Percentiles rank a stretch among this genome's conserved stretches.
phyloP scores from a whole-genome alignment of 2,797 vertebrate species.

The Pitangus sulphuratus region DNA sequence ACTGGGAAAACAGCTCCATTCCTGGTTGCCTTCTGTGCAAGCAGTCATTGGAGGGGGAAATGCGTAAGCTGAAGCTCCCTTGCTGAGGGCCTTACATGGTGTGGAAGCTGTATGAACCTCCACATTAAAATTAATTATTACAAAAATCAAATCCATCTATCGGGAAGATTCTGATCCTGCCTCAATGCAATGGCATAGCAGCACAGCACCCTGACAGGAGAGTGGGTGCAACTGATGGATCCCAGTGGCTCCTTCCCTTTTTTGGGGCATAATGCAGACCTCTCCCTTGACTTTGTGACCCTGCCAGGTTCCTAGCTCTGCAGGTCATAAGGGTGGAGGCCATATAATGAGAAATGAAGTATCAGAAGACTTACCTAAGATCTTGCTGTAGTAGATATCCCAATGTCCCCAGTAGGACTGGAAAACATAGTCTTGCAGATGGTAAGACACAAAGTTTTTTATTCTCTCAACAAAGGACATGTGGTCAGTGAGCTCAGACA shows the following conservation, averaged over 20 bases:
- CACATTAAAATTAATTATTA: background rate
- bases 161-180: background rate
- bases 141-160: background rate
- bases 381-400: constrained; percentile 81
- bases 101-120: background rate
- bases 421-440: constrained; percentile 75
- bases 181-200: background rate
- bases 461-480: constrained; percentile 83
- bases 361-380: constrained; percentile 74
- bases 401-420: constrained; percentile 72
- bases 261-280: background rate
- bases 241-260: background rate
- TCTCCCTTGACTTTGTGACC: background rate
- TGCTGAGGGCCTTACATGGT: background rate
- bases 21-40: background rate
- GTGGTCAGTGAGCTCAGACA: constrained; percentile 83
- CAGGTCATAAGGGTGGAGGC: background rate
- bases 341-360: background rate
- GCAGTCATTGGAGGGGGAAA: background rate
- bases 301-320: background rate
- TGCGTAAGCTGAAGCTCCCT: background rate
- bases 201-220: background rate
- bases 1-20: background rate
- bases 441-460: constrained; percentile 81
- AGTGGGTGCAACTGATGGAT: background rate